These are phyloP conservation scores for Lordiphosa clarofinis DNA, from an alignment of 1,140 invertebrate species.

Conservation along the genomic window DNA sequence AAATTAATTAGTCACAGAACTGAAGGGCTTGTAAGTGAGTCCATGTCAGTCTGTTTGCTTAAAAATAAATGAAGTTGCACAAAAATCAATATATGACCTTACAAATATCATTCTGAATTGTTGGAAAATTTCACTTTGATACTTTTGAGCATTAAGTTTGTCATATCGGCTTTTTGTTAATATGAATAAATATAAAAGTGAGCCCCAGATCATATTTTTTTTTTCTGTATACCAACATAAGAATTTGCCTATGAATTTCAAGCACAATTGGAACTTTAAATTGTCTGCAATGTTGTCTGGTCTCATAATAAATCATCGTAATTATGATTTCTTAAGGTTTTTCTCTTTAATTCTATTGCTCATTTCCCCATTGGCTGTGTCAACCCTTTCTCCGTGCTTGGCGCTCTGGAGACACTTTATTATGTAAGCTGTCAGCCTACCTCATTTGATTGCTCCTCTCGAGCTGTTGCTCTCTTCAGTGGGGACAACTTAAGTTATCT, in stretches of 20 bases:
- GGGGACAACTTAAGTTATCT: conserved; percentile 59
- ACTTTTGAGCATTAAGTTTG: too few relatives aligned
- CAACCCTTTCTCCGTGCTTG: conserved; percentile 44
- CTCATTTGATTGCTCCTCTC: conserved; percentile 43
- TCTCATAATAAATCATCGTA: conserved; percentile 17
- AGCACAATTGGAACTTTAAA: conserved; percentile 50
- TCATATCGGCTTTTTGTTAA: too few relatives aligned
- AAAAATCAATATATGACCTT: too few relatives aligned
- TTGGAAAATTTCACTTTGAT: too few relatives aligned
- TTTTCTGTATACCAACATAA: too few relatives aligned
- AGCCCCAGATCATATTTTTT: too few relatives aligned
- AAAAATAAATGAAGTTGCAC: conserved; percentile 74
- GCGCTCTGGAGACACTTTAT: conserved; percentile 50
- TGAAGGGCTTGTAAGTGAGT: conserved; percentile 31
- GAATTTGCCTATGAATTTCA: too few relatives aligned
- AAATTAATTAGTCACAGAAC: conserved; percentile 67
- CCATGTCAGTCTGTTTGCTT: conserved; percentile 36
- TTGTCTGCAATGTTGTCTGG: conserved; percentile 23
- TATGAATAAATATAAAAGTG: too few relatives aligned
- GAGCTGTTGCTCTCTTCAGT: conserved; percentile 25
- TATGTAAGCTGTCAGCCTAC: conserved; percentile 26
- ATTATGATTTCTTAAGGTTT: conserved; percentile 45
- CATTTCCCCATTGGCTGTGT: conserved; percentile 7
- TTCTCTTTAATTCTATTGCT: neutral
- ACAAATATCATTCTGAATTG: too few relatives aligned